phyloP scores from a whole-genome alignment of 2,888 invertebrate genomes.

The Papilio demoleus region DNA sequence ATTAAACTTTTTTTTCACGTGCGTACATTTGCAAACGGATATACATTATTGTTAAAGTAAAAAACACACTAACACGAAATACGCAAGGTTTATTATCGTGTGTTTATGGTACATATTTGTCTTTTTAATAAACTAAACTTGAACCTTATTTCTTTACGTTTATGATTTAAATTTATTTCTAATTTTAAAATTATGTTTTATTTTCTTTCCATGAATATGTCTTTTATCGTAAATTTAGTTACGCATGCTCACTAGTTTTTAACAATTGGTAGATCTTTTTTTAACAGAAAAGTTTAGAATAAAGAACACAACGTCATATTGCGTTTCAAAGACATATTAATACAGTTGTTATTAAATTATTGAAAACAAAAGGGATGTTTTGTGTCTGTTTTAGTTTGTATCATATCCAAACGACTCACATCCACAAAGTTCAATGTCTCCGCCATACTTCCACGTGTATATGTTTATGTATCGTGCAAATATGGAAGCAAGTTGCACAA shows the following conservation, averaged over 20 bases:
- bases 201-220: slow-evolving; percentile 22
- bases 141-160: background rate
- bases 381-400: too few species aligned
- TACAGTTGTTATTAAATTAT: too few species aligned
- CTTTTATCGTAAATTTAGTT: slow-evolving; percentile 9
- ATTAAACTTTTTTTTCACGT: slow-evolving; percentile 32
- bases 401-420: too few species aligned
- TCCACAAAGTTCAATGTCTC: background rate
- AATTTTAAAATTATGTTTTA: background rate
- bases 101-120: background rate
- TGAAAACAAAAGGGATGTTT: too few species aligned
- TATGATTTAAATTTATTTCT: slow-evolving; percentile 15
- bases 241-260: background rate
- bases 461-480: slow-evolving; percentile 35
- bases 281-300: too few species aligned
- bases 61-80: background rate
- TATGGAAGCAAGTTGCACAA: slow-evolving; percentile 55
- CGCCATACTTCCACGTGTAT: background rate
- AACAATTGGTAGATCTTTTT: too few species aligned
- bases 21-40: slow-evolving; percentile 32
- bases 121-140: slow-evolving; percentile 6
- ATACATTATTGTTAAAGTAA: background rate
- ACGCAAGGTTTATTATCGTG: background rate
- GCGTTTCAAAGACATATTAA: too few species aligned
- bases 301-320: too few species aligned